Base-by-base conservation (phyloP, 2,797 vertebrate genomes). In the Acanthornis magna region DNA sequence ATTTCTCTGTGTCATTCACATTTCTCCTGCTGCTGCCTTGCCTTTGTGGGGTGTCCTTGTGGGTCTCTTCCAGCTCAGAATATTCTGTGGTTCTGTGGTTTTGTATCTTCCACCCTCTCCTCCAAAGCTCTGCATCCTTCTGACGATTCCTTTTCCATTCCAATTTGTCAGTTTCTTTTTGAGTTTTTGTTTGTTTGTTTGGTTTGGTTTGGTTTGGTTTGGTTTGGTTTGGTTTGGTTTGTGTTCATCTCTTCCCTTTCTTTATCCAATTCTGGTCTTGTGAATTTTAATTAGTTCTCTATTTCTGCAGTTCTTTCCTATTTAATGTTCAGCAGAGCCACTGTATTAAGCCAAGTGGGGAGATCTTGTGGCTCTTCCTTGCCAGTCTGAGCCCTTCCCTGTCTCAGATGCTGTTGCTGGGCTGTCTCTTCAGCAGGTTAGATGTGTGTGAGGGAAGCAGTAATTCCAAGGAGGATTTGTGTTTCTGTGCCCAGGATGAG, bases 261-360 rank as follows among this genome's bases (percentile, higher is more conserved):
- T 82, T 55, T 22, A 63, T 22, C 7, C 12, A 12, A 0, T 76
- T 85, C 36, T 62, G 43, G 54, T 32, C 62, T 62, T 61, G 42
- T 42, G 48, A 32, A 27, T 88, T 86, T 63, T 27, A 47, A 19
- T 77, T 43, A 22, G 53, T 13, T 53, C 27, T 77, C 40, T 13
- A 0, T 77, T 66, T 40, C 54, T 1, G 3, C 58, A n/a, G 4
- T 50, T 36, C 27, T 75, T 75, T 55, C 9, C 15, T 67, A 0
- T 43, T 22, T 45, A 6, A 19, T 6, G 7, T 60, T 61, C 42
- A 79, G 71, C 51, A 30, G 34, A 20, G 54, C 18, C 0, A 1
- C 45, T 63, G 19, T 38, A 8, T 65, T 45, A 68, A 51, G 6
- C 48, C 15, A 15, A 21, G 7, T 3, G 25, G 11, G 40, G 47